Conservation (phyloP, 2,797 vertebrate genomes). For the Cossypha caffra region DNA sequence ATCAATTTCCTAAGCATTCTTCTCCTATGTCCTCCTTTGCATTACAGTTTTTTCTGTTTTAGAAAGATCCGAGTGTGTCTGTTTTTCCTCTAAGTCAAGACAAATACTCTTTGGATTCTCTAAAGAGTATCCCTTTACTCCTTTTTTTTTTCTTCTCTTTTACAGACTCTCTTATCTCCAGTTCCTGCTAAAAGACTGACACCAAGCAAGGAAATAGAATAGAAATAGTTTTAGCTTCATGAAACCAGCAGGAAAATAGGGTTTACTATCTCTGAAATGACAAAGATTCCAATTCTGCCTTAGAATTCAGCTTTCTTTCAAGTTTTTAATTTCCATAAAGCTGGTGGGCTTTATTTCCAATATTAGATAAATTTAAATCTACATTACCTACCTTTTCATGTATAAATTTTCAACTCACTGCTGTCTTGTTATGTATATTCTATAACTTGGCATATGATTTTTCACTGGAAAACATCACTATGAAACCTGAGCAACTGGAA, state of each 20-base stretch:
- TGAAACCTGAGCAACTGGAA: background rate
- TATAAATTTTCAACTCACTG: background rate
- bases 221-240: background rate
- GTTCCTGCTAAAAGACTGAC: background rate
- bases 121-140: background rate
- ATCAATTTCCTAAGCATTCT: background rate
- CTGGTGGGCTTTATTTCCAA: background rate
- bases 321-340: background rate
- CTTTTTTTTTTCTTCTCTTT: fast-evolving
- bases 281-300: background rate
- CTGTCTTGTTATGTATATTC: background rate
- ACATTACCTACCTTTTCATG: background rate
- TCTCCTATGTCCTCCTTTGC: background rate
- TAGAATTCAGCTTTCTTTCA: background rate
- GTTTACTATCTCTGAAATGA: background rate
- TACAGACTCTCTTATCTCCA: background rate
- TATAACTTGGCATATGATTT: background rate
- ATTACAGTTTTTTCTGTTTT: background rate
- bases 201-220: background rate
- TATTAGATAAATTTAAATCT: background rate
- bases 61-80: background rate
- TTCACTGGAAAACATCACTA: background rate
- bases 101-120: background rate
- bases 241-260: background rate
- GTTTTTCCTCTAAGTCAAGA: background rate